Base-by-base conservation (phyloP, 2,113 vertebrate genomes). In the Regulus satrapa region DNA sequence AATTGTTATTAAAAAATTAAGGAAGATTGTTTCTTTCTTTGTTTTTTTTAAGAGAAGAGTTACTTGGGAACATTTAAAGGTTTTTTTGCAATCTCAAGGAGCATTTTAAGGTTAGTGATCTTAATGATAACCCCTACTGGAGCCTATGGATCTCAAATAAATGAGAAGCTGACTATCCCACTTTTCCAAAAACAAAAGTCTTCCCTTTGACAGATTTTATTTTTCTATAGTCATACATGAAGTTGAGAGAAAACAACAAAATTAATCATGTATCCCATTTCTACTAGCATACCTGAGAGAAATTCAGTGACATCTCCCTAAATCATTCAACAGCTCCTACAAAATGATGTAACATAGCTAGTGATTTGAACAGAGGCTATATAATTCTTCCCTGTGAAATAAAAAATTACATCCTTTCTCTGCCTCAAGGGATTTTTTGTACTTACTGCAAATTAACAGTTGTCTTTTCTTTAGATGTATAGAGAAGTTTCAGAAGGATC, bases 401-500 rank as follows among this genome's bases (percentile, higher is more conserved):
- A 64, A 71, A 63, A 69, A 32, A 20, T 25, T 14, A 49, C 5
- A 55, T 34, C 18, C 28, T 82, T 83, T 51, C 28, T 55, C 29
- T 67, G 16, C 8, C 14, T 66, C 24, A 59, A 26, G 10, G 61
- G 1, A 1, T 23, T 61, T 52, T 72, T 59, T 88, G 41, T 94
- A 98, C 99, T 99, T 97, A 99, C 99, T 99, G 99, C 36, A 98
- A 97, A 82, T 99, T 99, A 75, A 99, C 98, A 34, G 97, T 97
- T 95, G 98, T 98, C 83, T 99, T 99, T 97, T 99, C 99, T 93
- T 99, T 99, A 72, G 98, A 99, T 61, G 98, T 99, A 95, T 99
- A 99, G 6, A 99, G 97, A 92, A 99, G 98, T 87, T 98, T 98
- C 59, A 99, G 98, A 88, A 99, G 98, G 91, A 99, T 99, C 95